These are phyloP conservation scores for Antennarius striatus DNA, from an alignment of 2,113 vertebrate genomes.

Conservation along the genomic window DNA sequence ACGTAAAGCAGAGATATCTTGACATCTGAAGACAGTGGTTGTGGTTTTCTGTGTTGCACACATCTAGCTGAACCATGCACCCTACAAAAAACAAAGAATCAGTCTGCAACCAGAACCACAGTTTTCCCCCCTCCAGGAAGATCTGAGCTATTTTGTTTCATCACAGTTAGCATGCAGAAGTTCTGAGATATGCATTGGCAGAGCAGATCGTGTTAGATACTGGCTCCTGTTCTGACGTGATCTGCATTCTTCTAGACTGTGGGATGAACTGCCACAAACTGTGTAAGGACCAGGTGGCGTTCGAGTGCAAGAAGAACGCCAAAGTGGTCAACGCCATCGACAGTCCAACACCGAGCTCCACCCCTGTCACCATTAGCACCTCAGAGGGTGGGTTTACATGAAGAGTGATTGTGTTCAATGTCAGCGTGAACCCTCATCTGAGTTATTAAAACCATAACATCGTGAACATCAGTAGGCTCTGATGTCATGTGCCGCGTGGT, in stretches of 20 bases:
- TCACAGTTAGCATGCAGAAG: slow-evolving; percentile 41
- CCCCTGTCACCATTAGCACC: slow-evolving; percentile 76
- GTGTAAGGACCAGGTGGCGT: slow-evolving; percentile 95
- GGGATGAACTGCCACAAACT: slow-evolving; percentile 98
- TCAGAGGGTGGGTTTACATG: slow-evolving; percentile 74
- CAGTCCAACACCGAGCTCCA: slow-evolving; percentile 78
- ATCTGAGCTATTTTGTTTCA: slow-evolving; percentile 53
- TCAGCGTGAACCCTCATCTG: neutral
- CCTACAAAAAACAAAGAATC: slow-evolving; percentile 43
- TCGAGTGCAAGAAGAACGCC: slow-evolving; percentile 94
- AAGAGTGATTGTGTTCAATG: slow-evolving; percentile 38
- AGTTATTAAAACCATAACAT: neutral
- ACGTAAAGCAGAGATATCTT: slow-evolving; percentile 41
- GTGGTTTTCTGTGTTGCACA: slow-evolving; percentile 67
- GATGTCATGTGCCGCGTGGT: slow-evolving; percentile 29
- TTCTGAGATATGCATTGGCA: slow-evolving; percentile 51
- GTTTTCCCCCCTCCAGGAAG: slow-evolving; percentile 42
- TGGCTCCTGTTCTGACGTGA: slow-evolving; percentile 60
- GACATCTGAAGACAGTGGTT: slow-evolving; percentile 15
- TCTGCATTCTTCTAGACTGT: slow-evolving; percentile 81
- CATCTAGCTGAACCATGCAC: slow-evolving; percentile 51
- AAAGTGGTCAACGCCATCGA: slow-evolving; percentile 79
- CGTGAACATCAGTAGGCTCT: neutral
- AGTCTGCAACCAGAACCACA: slow-evolving; percentile 56
- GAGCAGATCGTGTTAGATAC: slow-evolving; percentile 20